Percentiles rank a stretch among this genome's conserved stretches.
These are phyloP conservation scores for Cyprinodon variegatus DNA, from an alignment of 2,113 vertebrate genomes.

Conservation along the genomic window DNA sequence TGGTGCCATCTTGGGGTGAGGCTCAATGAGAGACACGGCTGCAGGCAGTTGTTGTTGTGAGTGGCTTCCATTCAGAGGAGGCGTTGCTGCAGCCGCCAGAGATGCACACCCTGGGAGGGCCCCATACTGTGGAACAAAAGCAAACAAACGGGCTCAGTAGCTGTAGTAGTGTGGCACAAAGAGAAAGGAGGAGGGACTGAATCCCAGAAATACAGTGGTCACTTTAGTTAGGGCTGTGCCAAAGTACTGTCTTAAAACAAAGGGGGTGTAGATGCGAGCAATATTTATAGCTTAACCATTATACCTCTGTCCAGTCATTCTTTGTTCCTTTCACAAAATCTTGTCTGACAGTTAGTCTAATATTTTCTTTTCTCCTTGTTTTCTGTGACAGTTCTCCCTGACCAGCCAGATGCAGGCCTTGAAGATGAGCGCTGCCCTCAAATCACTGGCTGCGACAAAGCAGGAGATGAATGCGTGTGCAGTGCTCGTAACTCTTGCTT, in stretches of 20 bases:
- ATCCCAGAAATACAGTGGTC: constrained; percentile 30
- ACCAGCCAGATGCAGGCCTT: constrained; percentile 67
- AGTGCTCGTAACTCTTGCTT: constrained; percentile 77
- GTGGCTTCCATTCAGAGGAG: constrained; percentile 52
- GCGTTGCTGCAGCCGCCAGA: constrained; percentile 40
- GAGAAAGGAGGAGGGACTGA: constrained; percentile 42
- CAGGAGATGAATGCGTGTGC: constrained; percentile 75
- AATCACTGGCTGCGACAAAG: constrained; percentile 76
- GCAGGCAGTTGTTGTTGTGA: constrained; percentile 38
- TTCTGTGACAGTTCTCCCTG: constrained; percentile 61
- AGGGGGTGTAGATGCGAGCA: constrained; percentile 8
- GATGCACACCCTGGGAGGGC: constrained; percentile 63
- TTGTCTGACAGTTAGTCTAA: not conserved
- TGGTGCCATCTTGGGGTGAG: constrained; percentile 26
- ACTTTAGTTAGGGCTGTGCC: constrained; percentile 29
- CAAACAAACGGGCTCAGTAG: constrained; percentile 64
- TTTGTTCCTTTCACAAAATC: not conserved
- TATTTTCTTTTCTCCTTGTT: not conserved
- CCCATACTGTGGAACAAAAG: constrained; percentile 72
- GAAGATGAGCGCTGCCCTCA: constrained; percentile 78
- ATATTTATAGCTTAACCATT: not conserved
- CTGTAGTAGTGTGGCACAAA: constrained; percentile 56
- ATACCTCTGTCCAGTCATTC: not conserved
- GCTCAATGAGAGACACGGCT: constrained; percentile 28
- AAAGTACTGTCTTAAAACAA: constrained; percentile 42